phyloP scores from a whole-genome alignment of 2,888 invertebrate species.

The Drosophila barbarae region DNA sequence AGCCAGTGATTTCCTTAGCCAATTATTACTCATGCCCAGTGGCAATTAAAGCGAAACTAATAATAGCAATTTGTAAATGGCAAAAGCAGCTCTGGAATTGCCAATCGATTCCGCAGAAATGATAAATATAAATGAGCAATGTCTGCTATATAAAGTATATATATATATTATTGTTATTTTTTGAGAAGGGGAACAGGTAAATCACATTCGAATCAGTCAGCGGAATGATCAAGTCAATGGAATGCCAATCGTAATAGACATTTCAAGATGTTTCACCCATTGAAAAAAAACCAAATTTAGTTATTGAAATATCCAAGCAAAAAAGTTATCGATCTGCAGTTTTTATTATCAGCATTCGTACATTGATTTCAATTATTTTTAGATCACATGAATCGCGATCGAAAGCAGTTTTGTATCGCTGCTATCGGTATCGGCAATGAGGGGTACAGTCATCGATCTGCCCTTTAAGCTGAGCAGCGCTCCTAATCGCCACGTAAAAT shows the following conservation, averaged over 20 bases:
- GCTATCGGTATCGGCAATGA: neutral
- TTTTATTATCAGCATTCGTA: neutral
- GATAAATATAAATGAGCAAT: conserved; percentile 23
- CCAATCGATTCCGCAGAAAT: conserved; percentile 38
- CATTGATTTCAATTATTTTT: neutral
- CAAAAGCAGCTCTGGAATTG: conserved; percentile 33
- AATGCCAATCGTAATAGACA: neutral
- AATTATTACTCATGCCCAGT: conserved; percentile 56
- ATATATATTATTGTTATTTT: neutral
- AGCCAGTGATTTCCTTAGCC: conserved; percentile 42
- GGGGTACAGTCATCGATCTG: conserved; percentile 3
- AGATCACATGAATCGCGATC: neutral
- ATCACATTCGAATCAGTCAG: conserved; percentile 11
- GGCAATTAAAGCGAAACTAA: conserved; percentile 56
- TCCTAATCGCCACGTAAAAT: no score
- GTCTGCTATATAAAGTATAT: conserved; percentile 1
- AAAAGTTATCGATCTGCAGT: neutral
- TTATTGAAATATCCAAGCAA: neutral
- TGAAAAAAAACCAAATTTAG: neutral
- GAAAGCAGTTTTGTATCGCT: neutral
- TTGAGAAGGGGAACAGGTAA: conserved; percentile 9
- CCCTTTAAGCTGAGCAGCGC: no score
- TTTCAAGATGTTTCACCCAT: neutral
- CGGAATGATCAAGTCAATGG: conserved; percentile 10
- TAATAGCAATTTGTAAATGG: conserved; percentile 55